These are phyloP conservation scores for Monopis laevigella DNA, from an alignment of 2,888 invertebrate species.

Conservation along the genomic window DNA sequence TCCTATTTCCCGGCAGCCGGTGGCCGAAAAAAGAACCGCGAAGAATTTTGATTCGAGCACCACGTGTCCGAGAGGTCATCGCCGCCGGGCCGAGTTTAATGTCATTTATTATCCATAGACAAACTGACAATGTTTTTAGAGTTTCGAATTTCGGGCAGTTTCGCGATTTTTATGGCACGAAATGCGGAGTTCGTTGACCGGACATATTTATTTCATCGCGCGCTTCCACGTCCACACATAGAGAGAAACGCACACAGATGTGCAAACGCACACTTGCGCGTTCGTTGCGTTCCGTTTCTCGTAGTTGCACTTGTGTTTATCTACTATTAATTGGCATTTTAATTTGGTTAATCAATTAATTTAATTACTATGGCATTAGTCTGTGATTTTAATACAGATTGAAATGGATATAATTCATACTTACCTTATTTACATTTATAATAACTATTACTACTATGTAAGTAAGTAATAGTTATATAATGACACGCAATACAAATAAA, in stretches of 20 bases:
- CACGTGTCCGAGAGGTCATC: slow-evolving; percentile 11
- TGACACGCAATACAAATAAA: no score
- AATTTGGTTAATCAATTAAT: slow-evolving; percentile 4
- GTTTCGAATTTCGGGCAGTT: slow-evolving; percentile 57
- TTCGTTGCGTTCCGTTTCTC: slow-evolving; percentile 44
- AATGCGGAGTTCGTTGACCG: slow-evolving; percentile 63
- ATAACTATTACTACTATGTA: no score
- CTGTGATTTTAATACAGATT: no score
- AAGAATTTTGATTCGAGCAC: slow-evolving; percentile 15
- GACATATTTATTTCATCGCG: slow-evolving; percentile 68
- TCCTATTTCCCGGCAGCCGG: slow-evolving; percentile 20
- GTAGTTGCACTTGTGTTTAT: slow-evolving; percentile 47
- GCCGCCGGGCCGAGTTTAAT: slow-evolving; percentile 1
- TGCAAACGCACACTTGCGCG: slow-evolving; percentile 38
- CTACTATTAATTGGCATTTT: slow-evolving; percentile 7
- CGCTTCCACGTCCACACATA: slow-evolving; percentile 64
- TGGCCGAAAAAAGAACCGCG: slow-evolving; percentile 16
- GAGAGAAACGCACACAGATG: slow-evolving; percentile 41
- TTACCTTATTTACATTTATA: no score
- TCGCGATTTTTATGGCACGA: slow-evolving; percentile 66
- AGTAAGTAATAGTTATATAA: no score
- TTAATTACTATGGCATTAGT: no score
- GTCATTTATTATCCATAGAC: slow-evolving; percentile 11
- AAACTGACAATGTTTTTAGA: slow-evolving; percentile 18
- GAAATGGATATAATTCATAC: no score